Evolutionary conservation across 1,140 invertebrate species (phyloP), one percentile per base, ranked within the genome.

Genomic region (Whitmania pigra): DNA sequence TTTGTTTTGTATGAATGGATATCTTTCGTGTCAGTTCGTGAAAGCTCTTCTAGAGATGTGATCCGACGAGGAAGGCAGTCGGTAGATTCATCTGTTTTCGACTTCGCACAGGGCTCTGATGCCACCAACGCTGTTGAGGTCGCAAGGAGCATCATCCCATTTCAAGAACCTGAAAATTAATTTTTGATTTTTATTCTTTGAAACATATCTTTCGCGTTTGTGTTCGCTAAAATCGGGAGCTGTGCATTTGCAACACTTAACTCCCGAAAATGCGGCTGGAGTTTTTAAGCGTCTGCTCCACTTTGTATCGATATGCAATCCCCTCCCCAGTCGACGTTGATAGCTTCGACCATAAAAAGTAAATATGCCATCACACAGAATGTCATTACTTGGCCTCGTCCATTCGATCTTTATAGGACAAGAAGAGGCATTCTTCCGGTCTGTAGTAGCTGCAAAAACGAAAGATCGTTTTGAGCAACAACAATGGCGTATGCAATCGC

Each of bases 391-490:
- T 70, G 53, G 31, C 49, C 27, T 53, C 69, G n/a, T 70, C 69
- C 25, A 27, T 18, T 70, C 53, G 31, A n/a, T 70, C 69, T 29
- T 70, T 70, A 49, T 43, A 53, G 18, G 69, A 70, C 36, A 73
- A 25, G 63, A 71, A 73, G 36, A 73, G 72, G 67, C 72, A 73
- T 67, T 73, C 72, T 49, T 73, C 72, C 31, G 72, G 72, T n/a
- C 53, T 70, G 72, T 60, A 73, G 22, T 73, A 54, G 54, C 72
- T 73, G 72, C 31, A 70, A 70, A 36, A 49, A 49, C 43, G 43
- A 49, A 49, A 49, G 9, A 49, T 1, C 43, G 13, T 49, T 49
- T 49, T 11, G 11, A 49, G 43, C 43, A 49, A 49, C 43, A 49
- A 15, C 43, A 49, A 49, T 49, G 43, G 43, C 43, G 43, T 4